Percentiles rank a stretch among this genome's conserved stretches.
phyloP scores from a whole-genome alignment of 2,888 invertebrate genomes.

The Daptonema setosum region DNA sequence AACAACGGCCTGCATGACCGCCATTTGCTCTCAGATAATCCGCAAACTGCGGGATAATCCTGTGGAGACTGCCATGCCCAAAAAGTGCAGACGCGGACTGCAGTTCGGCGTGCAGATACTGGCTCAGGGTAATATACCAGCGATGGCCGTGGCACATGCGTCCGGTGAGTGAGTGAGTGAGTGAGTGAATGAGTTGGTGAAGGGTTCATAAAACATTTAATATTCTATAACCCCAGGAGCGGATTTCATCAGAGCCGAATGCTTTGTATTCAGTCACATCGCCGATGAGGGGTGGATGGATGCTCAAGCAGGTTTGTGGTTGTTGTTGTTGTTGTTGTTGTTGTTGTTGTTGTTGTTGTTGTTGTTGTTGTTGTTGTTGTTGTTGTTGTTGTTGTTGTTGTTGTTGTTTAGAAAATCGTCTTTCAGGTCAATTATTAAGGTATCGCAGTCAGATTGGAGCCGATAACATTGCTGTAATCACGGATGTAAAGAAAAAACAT shows the following conservation, averaged over 20 bases:
- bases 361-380: too few species aligned
- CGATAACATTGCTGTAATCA: conserved; percentile 44
- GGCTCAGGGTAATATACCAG: conserved; percentile 52
- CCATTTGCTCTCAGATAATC: conserved; percentile 41
- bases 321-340: too few species aligned
- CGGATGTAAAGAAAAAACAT: conserved; percentile 68
- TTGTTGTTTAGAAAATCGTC: too few species aligned
- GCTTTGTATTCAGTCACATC: conserved; percentile 52
- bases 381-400: too few species aligned
- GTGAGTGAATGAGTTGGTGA: too few species aligned
- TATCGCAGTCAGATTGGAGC: conserved; percentile 47
- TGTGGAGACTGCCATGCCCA: not conserved
- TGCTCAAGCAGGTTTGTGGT: conserved; percentile 53
- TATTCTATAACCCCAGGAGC: too few species aligned
- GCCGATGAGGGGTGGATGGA: conserved; percentile 59
- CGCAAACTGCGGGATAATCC: conserved; percentile 30
- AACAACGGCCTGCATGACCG: conserved; percentile 45
- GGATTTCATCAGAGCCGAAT: conserved; percentile 50
- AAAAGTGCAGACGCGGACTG: conserved; percentile 2
- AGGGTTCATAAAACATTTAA: not conserved
- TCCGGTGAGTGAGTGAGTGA: too few species aligned
- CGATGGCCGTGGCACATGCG: conserved; percentile 50
- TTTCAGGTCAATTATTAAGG: conserved; percentile 43
- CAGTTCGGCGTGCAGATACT: conserved; percentile 40
- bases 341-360: too few species aligned